Evolutionary conservation across 1,140 invertebrate genomes (phyloP).

Genomic region (Lordiphosa collinella): DNA sequence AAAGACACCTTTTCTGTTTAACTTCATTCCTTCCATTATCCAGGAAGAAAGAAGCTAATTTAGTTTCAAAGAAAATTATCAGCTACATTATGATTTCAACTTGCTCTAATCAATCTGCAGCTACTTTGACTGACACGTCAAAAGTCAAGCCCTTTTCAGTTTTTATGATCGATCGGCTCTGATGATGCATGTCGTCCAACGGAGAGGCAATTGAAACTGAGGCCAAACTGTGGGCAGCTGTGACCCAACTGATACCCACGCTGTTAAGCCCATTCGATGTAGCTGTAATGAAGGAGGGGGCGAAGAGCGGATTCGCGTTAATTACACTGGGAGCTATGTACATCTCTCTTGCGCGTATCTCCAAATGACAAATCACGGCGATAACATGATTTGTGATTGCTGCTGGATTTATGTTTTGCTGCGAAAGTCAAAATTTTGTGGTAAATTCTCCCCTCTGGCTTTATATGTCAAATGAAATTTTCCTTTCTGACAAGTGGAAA

Average conservation of each 20-base stretch:
- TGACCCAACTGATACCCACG: constrained; percentile 10
- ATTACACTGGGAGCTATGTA: constrained; percentile 42
- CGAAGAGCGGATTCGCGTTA: constrained; percentile 50
- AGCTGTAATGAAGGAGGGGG: constrained; percentile 29
- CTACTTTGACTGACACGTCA: constrained; percentile 17
- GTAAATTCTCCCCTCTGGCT: constrained; percentile 14
- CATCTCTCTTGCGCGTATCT: constrained; percentile 7
- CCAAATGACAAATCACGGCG: constrained; percentile 51
- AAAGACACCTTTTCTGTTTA: no score
- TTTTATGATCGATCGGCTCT: constrained; percentile 43
- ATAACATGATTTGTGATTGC: constrained; percentile 64
- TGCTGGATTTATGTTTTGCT: constrained; percentile 48
- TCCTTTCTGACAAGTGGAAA: constrained; percentile 15
- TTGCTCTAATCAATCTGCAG: constrained; percentile 8
- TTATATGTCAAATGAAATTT: constrained; percentile 36
- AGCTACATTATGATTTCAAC: no score
- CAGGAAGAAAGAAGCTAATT: no score
- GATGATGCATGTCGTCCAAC: constrained; percentile 2
- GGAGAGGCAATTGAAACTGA: constrained; percentile 18
- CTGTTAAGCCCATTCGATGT: constrained; percentile 10
- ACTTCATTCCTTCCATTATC: no score
- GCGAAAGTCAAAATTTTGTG: constrained; percentile 34
- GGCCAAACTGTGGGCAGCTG: constrained; percentile 52
- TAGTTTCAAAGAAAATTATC: no score
- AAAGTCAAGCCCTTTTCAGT: constrained; percentile 10